Evolutionary conservation across 2,888 invertebrate species (phyloP), one percentile per base, ranked within the genome.

Genomic region (Netelia inedita): DNA sequence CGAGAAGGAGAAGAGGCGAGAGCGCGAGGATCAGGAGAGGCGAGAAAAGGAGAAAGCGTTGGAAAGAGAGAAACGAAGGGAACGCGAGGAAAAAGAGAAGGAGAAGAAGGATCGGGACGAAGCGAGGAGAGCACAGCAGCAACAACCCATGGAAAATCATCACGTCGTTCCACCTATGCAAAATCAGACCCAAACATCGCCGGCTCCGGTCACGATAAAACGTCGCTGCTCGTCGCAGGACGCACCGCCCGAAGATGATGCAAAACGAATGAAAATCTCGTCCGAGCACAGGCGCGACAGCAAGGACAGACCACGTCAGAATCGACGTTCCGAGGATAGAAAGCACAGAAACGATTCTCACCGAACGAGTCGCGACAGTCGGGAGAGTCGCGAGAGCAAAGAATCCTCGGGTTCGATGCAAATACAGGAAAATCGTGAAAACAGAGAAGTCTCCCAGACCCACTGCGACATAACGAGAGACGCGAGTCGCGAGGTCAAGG

Each of bases 211-310:
- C 43, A 95, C 96, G 0, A 94, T 95, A 79, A 98, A 98, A 93
- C 95, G 98, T 72, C 95, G 97, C 83, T 95, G 97, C 90, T 97
- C 97, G 86, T 97, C 97, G 1, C 97, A 97, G 92, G 97, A 97
- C 82, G 94, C 94, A 74, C 92, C 95, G 1, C 94, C 94, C 74
- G 96, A 97, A 83, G 95, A 95, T 14, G 93, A 93, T 21, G 91
- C 94, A 1, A 97, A 97, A 89, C 95, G 96, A 86, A 94, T 95
- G 87, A 96, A 96, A 93, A 94, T 95, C 79, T 95, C 94, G 53
- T 91, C 93, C 11, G 95, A 95, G 55, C 94, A 94, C 85, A 94
- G 97, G 83, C 94, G 96, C 79, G 97, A 97, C 91, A 97, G 96
- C 61, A 97, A 96, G 94, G 97, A 97, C 89, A 94, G 94, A 87